These are phyloP conservation scores for Lytechinus pictus DNA, from an alignment of 35 echinoderm and acorn worm genomes.

Conservation along the genomic window DNA sequence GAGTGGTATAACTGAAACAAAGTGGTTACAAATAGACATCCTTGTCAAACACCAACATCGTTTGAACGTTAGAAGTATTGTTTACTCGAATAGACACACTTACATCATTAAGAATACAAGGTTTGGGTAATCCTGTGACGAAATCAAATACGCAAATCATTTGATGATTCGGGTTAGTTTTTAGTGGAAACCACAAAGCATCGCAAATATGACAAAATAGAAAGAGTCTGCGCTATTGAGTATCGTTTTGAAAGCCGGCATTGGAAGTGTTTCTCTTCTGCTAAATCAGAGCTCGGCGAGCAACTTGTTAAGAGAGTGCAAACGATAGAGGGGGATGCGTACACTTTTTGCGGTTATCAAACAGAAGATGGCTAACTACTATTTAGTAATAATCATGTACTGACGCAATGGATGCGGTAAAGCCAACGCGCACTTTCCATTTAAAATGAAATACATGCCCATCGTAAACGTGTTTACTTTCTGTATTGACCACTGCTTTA, in stretches of 20 bases:
- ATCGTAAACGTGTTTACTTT: neutral
- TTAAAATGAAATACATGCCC: neutral
- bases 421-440: conserved; percentile 19
- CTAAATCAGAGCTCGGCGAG: neutral
- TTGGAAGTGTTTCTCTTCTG: neutral
- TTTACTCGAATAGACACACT: neutral
- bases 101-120: neutral
- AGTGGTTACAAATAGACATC: neutral
- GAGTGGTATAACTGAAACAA: neutral
- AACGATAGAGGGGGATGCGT: conserved; percentile 15
- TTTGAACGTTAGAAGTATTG: neutral
- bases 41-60: neutral
- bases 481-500: neutral
- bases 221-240: neutral
- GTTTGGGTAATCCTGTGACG: neutral
- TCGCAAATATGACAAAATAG: neutral
- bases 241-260: neutral
- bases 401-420: neutral
- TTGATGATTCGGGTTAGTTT: neutral
- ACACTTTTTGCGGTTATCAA: neutral
- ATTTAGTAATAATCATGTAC: neutral
- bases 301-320: neutral
- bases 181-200: neutral
- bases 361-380: neutral
- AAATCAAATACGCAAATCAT: neutral